Percentiles rank a stretch among this genome's conserved stretches.
These are phyloP conservation scores for Endomychus coccineus DNA, from an alignment of 2,888 invertebrate genomes.

Conservation along the genomic window DNA sequence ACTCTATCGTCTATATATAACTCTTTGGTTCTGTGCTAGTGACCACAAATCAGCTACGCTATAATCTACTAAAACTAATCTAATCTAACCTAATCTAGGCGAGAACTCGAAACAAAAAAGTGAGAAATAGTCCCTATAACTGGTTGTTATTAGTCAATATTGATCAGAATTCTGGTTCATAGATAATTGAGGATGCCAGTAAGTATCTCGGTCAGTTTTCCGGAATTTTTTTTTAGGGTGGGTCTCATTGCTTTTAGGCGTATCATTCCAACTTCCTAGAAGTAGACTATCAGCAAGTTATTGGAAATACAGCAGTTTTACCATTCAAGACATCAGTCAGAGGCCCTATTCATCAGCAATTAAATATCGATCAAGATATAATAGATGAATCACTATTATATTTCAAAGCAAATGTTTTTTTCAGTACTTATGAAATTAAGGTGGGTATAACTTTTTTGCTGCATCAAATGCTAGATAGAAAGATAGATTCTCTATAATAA, in stretches of 20 bases:
- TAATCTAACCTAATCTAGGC: no score
- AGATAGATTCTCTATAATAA: no score
- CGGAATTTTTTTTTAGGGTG: background rate
- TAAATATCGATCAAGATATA: slow-evolving; percentile 70
- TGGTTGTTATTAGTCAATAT: no score
- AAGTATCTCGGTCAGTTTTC: slow-evolving; percentile 1
- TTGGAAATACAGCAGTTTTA: slow-evolving; percentile 90
- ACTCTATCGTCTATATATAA: no score
- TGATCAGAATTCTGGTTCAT: no score
- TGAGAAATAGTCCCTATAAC: no score
- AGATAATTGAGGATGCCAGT: no score
- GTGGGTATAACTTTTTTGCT: slow-evolving; percentile 44
- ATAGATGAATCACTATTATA: slow-evolving; percentile 95
- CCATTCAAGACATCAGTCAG: slow-evolving; percentile 85
- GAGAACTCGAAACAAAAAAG: no score
- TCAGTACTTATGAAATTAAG: slow-evolving; percentile 97
- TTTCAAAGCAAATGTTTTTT: slow-evolving; percentile 99
- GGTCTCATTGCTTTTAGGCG: slow-evolving; percentile 55
- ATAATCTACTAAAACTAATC: no score
- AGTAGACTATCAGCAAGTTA: slow-evolving; percentile 57
- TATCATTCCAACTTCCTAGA: slow-evolving; percentile 89
- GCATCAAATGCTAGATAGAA: no score
- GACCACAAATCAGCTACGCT: no score
- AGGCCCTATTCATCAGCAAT: slow-evolving; percentile 79
- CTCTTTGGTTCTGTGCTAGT: no score